Percentiles rank a stretch among this genome's conserved stretches.
Conservation (phyloP, 2,113 vertebrate genomes). For the Chascanopsetta lugubris region DNA sequence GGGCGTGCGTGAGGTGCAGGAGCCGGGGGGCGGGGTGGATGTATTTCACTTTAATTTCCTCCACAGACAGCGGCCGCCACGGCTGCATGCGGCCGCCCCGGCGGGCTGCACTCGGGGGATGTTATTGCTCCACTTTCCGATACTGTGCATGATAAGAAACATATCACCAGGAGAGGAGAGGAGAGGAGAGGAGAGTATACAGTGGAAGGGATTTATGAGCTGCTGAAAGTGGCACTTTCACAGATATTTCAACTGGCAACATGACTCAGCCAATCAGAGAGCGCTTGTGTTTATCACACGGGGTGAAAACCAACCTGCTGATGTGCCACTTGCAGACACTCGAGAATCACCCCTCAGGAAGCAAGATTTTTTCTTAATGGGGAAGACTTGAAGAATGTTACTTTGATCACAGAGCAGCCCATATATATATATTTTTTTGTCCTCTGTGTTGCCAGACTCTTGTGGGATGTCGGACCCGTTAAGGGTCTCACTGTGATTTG, state of each 20-base stretch:
- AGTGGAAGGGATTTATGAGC: conserved; percentile 39
- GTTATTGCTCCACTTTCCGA: conserved; percentile 63
- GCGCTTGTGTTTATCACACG: conserved; percentile 20
- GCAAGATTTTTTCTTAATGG: too few relatives aligned
- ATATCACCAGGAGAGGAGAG: conserved; percentile 35
- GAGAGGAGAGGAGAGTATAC: conserved; percentile 21
- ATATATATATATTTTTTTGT: too few relatives aligned
- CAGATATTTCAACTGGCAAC: conserved; percentile 54
- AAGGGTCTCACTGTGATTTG: conserved; percentile 34
- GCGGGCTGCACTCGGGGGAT: conserved; percentile 49
- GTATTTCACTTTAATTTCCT: conserved; percentile 77
- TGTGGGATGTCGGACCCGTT: conserved; percentile 9
- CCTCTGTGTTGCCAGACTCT: background rate
- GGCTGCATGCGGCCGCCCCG: conserved; percentile 20
- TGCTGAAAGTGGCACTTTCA: conserved; percentile 57
- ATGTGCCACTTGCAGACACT: too few relatives aligned
- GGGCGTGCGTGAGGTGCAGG: conserved; percentile 43
- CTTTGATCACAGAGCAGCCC: too few relatives aligned
- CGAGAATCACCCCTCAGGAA: background rate
- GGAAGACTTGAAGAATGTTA: too few relatives aligned
- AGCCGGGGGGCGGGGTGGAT: conserved; percentile 53
- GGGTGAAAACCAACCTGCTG: too few relatives aligned
- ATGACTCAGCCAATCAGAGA: conserved; percentile 28
- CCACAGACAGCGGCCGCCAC: conserved; percentile 36
- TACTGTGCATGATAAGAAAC: conserved; percentile 63